Evolutionary conservation across 2,888 invertebrate species (phyloP).

Genomic region (Pollenia labialis): DNA sequence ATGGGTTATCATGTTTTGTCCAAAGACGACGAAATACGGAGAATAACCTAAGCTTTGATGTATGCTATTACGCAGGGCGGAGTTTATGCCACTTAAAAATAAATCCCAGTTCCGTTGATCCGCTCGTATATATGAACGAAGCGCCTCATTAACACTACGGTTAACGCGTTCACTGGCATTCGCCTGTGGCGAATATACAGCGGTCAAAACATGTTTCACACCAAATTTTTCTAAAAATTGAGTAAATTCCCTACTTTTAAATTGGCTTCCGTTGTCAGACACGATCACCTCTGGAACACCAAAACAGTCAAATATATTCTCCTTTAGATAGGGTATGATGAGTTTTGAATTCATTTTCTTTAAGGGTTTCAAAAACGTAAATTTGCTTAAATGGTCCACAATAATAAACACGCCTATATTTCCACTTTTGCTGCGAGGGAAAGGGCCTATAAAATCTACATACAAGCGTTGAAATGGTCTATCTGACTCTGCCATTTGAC

Average conservation of each 20-base stretch:
- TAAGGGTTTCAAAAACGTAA: background rate
- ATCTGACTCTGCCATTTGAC: background rate
- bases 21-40: constrained; percentile 13
- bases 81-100: constrained; percentile 1
- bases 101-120: constrained; percentile 32
- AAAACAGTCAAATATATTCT: constrained; percentile 8
- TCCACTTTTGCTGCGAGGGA: background rate
- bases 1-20: background rate
- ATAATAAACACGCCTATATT: constrained; percentile 3
- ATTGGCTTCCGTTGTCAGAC: constrained; percentile 10
- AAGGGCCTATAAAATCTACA: background rate
- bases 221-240: background rate
- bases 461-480: background rate
- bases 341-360: background rate
- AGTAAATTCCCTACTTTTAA: background rate
- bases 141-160: constrained; percentile 3
- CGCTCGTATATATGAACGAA: background rate
- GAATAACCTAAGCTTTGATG: constrained; percentile 20
- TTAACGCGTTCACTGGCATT: background rate
- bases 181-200: background rate
- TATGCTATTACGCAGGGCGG: constrained; percentile 12
- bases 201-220: background rate
- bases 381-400: background rate
- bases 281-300: background rate
- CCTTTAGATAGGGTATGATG: background rate